phyloP scores from a whole-genome alignment of 2,888 invertebrate species.

The Epiblema foenella region DNA sequence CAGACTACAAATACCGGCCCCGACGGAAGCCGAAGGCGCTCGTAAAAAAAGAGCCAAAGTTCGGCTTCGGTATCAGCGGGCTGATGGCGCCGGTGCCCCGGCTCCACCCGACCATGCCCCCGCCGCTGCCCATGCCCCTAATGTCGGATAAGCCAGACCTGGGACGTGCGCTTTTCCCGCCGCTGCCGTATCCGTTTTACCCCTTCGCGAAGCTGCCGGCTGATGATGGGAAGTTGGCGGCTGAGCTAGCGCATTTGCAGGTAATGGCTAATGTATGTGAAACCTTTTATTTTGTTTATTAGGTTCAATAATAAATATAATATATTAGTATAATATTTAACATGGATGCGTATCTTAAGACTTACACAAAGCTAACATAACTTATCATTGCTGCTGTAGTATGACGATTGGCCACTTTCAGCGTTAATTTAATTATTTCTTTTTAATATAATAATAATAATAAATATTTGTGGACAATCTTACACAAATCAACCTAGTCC shows the following conservation, averaged over 20 bases:
- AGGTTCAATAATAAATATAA: not conserved
- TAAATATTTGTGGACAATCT: no score
- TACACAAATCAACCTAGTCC: no score
- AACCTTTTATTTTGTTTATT: slow-evolving; percentile 33
- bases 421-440: no score
- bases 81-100: slow-evolving; percentile 86
- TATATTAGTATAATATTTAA: no score
- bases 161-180: slow-evolving; percentile 88
- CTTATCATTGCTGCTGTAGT: no score
- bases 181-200: slow-evolving; percentile 89
- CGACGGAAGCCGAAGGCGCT: slow-evolving; percentile 94
- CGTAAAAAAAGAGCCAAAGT: slow-evolving; percentile 91
- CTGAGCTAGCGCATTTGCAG: slow-evolving; percentile 88
- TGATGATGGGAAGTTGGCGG: slow-evolving; percentile 86
- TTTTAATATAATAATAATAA: no score
- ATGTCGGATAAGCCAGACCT: slow-evolving; percentile 87
- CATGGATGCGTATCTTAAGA: no score
- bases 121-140: slow-evolving; percentile 76
- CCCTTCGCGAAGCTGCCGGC: slow-evolving; percentile 86
- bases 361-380: no score
- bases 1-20: slow-evolving; percentile 96
- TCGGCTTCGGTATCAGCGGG: slow-evolving; percentile 88
- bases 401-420: no score
- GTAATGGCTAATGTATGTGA: slow-evolving; percentile 54
- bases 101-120: slow-evolving; percentile 72